A percentile compares a stretch with the other conserved stretches of the same genome.
Conservation (phyloP, 2,797 vertebrate genomes). For the Limnodromus scolopaceus region DNA sequence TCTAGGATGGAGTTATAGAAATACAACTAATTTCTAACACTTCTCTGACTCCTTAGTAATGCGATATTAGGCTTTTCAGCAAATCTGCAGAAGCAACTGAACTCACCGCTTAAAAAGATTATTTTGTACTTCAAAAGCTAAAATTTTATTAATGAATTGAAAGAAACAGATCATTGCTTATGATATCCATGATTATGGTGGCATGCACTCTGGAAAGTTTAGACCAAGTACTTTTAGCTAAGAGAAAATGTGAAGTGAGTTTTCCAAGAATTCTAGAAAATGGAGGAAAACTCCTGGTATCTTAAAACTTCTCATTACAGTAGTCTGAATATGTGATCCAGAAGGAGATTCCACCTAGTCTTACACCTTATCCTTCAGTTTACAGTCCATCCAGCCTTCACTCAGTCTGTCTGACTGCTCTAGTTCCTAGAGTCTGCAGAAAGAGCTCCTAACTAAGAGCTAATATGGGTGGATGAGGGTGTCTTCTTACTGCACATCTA, state of each 20-base stretch:
- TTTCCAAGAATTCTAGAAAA: not conserved
- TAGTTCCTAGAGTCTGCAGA: not conserved
- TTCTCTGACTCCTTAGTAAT: not conserved
- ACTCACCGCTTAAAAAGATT: not conserved
- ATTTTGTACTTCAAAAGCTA: not conserved
- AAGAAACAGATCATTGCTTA: not conserved
- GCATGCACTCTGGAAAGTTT: not conserved
- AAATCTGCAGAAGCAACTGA: not conserved
- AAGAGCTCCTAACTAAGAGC: not conserved
- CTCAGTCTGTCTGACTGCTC: not conserved
- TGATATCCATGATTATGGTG: rapidly evolving
- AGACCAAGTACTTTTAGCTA: not conserved
- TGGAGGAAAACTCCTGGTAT: not conserved
- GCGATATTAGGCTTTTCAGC: not conserved
- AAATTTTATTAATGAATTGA: not conserved
- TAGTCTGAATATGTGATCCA: not conserved
- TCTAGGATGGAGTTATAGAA: not conserved
- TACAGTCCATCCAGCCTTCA: not conserved
- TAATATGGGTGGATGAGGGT: not conserved
- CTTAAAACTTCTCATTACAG: not conserved
- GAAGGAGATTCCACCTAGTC: not conserved
- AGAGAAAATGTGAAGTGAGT: not conserved
- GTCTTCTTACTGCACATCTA: not conserved
- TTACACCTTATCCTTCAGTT: not conserved
- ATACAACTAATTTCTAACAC: not conserved